Base-by-base conservation (phyloP, 1,140 invertebrate genomes). In the Cataglyphis hispanica region DNA sequence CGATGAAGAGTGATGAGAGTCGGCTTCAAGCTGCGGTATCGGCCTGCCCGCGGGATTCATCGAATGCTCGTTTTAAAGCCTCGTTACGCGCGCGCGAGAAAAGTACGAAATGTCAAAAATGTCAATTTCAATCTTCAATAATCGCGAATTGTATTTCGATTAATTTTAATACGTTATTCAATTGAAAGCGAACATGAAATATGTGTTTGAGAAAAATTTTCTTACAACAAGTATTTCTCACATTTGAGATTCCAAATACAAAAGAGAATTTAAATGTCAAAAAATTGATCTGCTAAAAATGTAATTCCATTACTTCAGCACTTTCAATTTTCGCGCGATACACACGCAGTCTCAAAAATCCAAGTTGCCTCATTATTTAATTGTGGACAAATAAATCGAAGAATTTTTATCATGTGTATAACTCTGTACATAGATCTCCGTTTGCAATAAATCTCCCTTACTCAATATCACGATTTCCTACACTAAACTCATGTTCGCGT, bases 1-100 rank as follows among this genome's bases (percentile, higher is more conserved):
- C 78, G 78, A 83, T 83, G 78, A 83, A 83, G 78, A 83, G 78
- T 58, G 78, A 83, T 83, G 78, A 72, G 78, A 53, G 66, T 22
- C 19, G 40, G 34, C 66, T 81, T 81, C 70, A 66, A 83, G 53
- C 31, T 34, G 43, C 25, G 43, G 43, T 69, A 80, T 56, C 43
- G 63, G 27, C 11, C 34, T 25, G 8, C 40, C 67, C 56, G 34
- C 40, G 19, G 70, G n/a, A 13, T 61, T 60, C 43, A n/a, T 56
- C 13, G 53, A 25, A 76, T 53, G 34, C 63, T 66, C 66, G 37
- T 60, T 72, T 60, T 66, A 31, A 60, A 34, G 16, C 60, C 31
- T 40, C 27, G 22, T 25, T 16, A 56, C 22, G 27, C 37, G 34
- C 22, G 8, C 25, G 4, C 46, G 34, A 40, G 31, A 19, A 27